Evolutionary conservation across 2,888 invertebrate genomes (phyloP).

Genomic region (Smittia aterrima): DNA sequence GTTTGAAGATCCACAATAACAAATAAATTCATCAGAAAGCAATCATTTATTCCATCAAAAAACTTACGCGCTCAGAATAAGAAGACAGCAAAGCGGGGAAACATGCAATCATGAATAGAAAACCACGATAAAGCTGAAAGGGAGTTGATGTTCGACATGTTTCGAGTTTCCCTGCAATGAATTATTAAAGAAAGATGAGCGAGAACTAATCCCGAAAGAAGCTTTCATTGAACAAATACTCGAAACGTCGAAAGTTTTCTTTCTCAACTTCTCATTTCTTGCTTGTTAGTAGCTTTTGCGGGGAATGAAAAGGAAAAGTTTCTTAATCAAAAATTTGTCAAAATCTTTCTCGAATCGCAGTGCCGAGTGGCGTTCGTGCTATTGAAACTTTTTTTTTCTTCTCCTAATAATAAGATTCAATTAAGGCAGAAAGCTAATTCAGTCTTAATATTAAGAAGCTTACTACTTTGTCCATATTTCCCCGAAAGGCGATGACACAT

Average conservation of each 20-base stretch:
- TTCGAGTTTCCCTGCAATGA: neutral
- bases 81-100: neutral
- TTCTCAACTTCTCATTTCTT: neutral
- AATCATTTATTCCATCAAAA: conserved; percentile 1
- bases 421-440: neutral
- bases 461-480: too few relatives aligned
- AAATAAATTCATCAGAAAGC: too few relatives aligned
- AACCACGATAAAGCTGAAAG: neutral
- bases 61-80: conserved; percentile 4
- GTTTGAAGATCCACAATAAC: too few relatives aligned
- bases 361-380: neutral
- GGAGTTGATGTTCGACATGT: too few relatives aligned
- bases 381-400: neutral
- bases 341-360: neutral
- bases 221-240: conserved; percentile 12
- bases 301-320: neutral
- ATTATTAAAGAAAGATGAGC: conserved; percentile 15
- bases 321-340: conserved; percentile 12
- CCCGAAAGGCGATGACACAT: neutral
- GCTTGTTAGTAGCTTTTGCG: neutral
- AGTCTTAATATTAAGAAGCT: neutral
- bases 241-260: neutral
- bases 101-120: conserved; percentile 1
- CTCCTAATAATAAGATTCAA: neutral
- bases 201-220: conserved; percentile 19